Evolutionary conservation across 2,888 invertebrate species (phyloP).

Genomic region (Nasonia oneida): DNA sequence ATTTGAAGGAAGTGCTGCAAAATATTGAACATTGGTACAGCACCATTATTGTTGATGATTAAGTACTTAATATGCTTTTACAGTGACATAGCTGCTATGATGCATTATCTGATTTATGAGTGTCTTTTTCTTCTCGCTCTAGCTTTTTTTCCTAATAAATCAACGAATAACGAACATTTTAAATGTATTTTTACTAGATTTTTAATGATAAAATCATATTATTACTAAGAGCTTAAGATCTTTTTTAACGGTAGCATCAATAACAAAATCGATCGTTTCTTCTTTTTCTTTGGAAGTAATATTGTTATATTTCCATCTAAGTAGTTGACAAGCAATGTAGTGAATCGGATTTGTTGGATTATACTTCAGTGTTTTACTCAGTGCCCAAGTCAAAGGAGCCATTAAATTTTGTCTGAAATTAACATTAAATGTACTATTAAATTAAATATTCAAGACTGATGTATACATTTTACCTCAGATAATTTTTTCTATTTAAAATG

Average conservation of each 20-base stretch:
- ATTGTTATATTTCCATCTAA: slow-evolving; percentile 68
- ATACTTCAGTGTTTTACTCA: slow-evolving; percentile 65
- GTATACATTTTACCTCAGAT: slow-evolving; percentile 63
- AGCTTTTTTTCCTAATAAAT: not conserved
- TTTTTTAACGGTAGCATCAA: slow-evolving; percentile 55
- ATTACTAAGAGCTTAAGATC: slow-evolving; percentile 21
- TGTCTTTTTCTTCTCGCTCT: not conserved
- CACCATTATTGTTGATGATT: no score
- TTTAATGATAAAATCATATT: not conserved
- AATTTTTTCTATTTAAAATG: slow-evolving; percentile 54
- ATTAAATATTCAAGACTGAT: not conserved
- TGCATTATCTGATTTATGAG: not conserved
- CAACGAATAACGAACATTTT: not conserved
- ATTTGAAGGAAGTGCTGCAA: no score
- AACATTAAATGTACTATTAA: not conserved
- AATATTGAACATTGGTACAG: no score
- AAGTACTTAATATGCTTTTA: no score
- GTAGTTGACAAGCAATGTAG: slow-evolving; percentile 68
- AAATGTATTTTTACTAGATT: slow-evolving; percentile 12
- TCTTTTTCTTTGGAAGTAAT: slow-evolving; percentile 60
- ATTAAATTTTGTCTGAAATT: slow-evolving; percentile 67
- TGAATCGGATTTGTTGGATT: slow-evolving; percentile 68
- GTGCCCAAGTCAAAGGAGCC: slow-evolving; percentile 70
- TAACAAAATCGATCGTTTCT: slow-evolving; percentile 59
- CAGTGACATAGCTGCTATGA: not conserved